These are phyloP conservation scores for Creontiades dilutus DNA, from an alignment of 2,888 invertebrate genomes.

Conservation along the genomic window DNA sequence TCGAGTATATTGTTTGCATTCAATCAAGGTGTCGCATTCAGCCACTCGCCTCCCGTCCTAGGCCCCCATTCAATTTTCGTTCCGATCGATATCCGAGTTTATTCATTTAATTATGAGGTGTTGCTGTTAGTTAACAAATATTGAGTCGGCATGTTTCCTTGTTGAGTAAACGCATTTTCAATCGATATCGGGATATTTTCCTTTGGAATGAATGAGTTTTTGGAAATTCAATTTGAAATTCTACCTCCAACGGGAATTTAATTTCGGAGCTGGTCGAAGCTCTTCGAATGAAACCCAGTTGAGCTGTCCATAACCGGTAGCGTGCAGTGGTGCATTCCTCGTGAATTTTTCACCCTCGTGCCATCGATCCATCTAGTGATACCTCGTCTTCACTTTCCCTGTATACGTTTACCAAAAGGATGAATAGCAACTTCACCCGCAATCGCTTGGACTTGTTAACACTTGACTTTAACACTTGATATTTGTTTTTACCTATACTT, in stretches of 20 bases:
- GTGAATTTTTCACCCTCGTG: not conserved
- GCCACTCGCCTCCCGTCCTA: not conserved
- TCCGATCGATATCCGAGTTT: not conserved
- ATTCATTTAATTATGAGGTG: too few relatives aligned
- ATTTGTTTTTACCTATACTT: too few relatives aligned
- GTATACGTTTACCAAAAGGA: not conserved
- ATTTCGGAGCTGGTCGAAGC: not conserved
- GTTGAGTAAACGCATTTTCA: too few relatives aligned
- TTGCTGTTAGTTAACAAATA: too few relatives aligned
- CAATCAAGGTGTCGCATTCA: slow-evolving; percentile 17
- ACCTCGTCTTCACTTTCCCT: not conserved
- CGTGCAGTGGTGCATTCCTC: slow-evolving; percentile 28
- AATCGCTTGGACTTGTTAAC: too few relatives aligned
- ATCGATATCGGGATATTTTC: too few relatives aligned
- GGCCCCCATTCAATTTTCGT: not conserved
- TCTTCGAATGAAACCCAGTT: not conserved
- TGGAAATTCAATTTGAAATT: too few relatives aligned
- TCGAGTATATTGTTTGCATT: not conserved
- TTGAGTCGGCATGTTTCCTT: too few relatives aligned
- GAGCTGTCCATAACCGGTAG: not conserved
- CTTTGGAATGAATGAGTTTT: too few relatives aligned
- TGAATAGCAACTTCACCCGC: not conserved
- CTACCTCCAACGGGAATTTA: not conserved
- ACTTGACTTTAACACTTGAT: too few relatives aligned
- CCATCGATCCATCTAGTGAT: slow-evolving; percentile 3